These are phyloP conservation scores for Podarcis muralis DNA, from an alignment of 2,113 vertebrate species.

Conservation along the genomic window DNA sequence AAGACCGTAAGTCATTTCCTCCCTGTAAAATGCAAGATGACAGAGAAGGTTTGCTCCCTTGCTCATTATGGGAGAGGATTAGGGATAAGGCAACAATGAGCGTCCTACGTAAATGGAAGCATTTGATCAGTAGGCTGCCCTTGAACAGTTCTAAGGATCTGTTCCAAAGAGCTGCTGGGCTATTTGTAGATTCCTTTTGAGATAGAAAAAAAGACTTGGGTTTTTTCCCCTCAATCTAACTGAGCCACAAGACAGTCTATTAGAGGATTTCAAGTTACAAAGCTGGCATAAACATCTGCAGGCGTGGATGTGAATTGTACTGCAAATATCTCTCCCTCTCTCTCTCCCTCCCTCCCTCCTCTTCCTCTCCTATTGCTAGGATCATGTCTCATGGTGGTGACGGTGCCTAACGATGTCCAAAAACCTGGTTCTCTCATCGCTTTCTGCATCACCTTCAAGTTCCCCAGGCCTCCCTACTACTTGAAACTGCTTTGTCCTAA, in stretches of 20 bases:
- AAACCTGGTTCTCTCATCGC: not conserved
- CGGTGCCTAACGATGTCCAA: not conserved
- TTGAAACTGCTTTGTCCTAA: no score
- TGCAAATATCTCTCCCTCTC: not conserved
- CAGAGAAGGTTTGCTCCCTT: slow-evolving; percentile 11
- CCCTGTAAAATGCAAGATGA: slow-evolving; percentile 21
- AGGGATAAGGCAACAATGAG: slow-evolving; percentile 33
- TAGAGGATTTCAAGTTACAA: slow-evolving; percentile 46
- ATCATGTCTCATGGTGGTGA: not conserved
- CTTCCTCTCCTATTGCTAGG: not conserved
- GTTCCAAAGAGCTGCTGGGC: slow-evolving; percentile 42
- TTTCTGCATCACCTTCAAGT: not conserved
- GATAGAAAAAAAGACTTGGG: not conserved
- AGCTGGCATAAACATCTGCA: slow-evolving; percentile 35
- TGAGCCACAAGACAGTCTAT: slow-evolving; percentile 36
- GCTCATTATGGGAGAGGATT: slow-evolving; percentile 41
- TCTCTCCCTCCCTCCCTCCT: not conserved
- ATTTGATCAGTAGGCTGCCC: slow-evolving; percentile 46
- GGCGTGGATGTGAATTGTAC: slow-evolving; percentile 8
- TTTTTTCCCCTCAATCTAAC: slow-evolving; percentile 32
- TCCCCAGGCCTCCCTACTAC: not conserved
- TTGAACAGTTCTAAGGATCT: slow-evolving; percentile 48
- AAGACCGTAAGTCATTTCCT: slow-evolving; percentile 33
- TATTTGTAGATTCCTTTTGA: slow-evolving; percentile 52
- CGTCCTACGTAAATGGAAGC: slow-evolving; percentile 38